These are phyloP conservation scores for Philypnodon macrostomus DNA, from an alignment of 2,797 vertebrate species.

Conservation along the genomic window DNA sequence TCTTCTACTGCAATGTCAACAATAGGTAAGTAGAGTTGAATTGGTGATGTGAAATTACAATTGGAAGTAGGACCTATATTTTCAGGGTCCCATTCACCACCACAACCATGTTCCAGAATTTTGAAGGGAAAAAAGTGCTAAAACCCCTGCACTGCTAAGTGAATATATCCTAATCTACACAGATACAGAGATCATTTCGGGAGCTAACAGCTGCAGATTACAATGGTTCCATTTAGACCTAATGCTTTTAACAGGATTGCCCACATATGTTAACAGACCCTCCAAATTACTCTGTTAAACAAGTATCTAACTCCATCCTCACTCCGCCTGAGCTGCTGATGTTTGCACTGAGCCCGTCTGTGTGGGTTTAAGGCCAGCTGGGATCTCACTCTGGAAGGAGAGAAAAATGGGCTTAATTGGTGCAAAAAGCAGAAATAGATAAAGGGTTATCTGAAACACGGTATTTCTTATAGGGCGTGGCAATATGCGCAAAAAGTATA, in stretches of 20 bases:
- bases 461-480: too few species aligned
- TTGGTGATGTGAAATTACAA: too few species aligned
- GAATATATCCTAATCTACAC: conserved; percentile 19
- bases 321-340: conserved; percentile 62
- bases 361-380: conserved; percentile 75
- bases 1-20: not conserved
- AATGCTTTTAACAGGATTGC: conserved; percentile 73
- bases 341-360: conserved; percentile 69
- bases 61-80: too few species aligned
- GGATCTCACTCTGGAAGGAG: conserved; percentile 19
- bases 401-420: conserved; percentile 61
- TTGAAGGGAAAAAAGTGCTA: too few species aligned
- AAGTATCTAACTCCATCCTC: conserved; percentile 49
- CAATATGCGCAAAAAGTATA: too few species aligned
- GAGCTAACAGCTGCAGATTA: conserved; percentile 15
- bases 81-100: too few species aligned
- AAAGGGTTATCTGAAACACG: conserved; percentile 54
- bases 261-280: conserved; percentile 59
- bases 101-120: too few species aligned
- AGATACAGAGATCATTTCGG: conserved; percentile 26
- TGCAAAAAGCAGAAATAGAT: conserved; percentile 50
- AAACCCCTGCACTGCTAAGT: too few species aligned
- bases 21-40: conserved; percentile 61
- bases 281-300: conserved; percentile 62
- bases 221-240: conserved; percentile 36